These are phyloP conservation scores for Eremobia ochroleuca DNA, from an alignment of 2,888 invertebrate genomes.

Conservation along the genomic window DNA sequence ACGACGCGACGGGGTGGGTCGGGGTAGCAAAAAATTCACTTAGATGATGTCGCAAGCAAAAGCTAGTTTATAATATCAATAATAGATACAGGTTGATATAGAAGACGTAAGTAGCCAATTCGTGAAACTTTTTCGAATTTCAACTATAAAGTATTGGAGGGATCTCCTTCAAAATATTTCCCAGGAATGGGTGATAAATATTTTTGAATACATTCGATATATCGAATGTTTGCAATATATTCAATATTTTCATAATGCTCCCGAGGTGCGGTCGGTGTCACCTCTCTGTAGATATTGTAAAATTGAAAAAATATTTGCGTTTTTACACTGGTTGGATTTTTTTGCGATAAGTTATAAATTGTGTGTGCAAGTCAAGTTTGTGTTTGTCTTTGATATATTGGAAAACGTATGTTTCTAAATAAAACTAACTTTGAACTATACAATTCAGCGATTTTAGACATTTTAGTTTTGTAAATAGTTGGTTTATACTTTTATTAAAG, in stretches of 20 bases:
- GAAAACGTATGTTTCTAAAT: background rate
- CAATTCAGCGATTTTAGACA: background rate
- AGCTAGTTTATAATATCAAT: too few species aligned
- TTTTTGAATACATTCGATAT: conserved; percentile 57
- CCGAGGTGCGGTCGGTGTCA: conserved; percentile 8
- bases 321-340: conserved; percentile 18
- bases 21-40: too few species aligned
- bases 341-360: background rate
- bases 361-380: background rate
- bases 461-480: background rate
- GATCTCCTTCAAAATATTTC: conserved; percentile 57
- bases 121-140: conserved; percentile 40
- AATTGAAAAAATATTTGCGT: conserved; percentile 35
- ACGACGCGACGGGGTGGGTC: too few species aligned
- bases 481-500: background rate
- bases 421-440: background rate
- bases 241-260: conserved; percentile 53
- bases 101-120: conserved; percentile 10
- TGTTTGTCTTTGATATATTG: conserved; percentile 1
- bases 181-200: conserved; percentile 58
- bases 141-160: conserved; percentile 45
- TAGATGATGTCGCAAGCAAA: too few species aligned
- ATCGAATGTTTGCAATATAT: conserved; percentile 58
- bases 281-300: conserved; percentile 29
- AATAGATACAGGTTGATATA: background rate